phyloP scores from a whole-genome alignment of 1,140 invertebrate genomes.

The Hermetia illucens region DNA sequence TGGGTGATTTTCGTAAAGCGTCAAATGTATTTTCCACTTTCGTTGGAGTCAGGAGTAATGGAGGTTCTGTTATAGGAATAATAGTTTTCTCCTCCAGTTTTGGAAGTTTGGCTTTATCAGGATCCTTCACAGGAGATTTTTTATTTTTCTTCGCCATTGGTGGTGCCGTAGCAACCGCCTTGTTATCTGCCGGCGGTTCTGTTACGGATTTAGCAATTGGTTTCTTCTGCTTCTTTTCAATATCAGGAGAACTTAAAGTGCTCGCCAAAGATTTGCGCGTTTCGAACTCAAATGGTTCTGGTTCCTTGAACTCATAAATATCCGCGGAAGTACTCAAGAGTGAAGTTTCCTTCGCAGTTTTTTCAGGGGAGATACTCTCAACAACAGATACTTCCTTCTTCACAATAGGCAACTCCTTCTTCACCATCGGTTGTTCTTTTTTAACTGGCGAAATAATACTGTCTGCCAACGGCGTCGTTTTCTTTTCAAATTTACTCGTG shows the following conservation, averaged over 20 bases:
- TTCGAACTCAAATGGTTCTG: conserved; percentile 72
- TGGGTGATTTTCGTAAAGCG: conserved; percentile 26
- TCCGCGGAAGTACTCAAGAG: no score
- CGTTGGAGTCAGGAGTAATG: conserved; percentile 9
- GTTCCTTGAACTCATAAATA: conserved; percentile 80
- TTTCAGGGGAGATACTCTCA: no score
- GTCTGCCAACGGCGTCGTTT: no score
- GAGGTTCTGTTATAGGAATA: background rate
- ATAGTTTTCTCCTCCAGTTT: conserved; percentile 7
- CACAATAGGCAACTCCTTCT: no score
- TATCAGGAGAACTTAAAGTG: background rate
- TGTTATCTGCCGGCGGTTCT: background rate
- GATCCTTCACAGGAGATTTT: conserved; percentile 25
- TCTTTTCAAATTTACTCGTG: no score
- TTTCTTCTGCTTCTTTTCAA: conserved; percentile 3
- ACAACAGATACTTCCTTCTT: no score
- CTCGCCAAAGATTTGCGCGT: conserved; percentile 31
- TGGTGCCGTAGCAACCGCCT: background rate
- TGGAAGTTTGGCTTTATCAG: conserved; percentile 5
- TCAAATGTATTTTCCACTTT: conserved; percentile 14
- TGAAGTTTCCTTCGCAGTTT: no score
- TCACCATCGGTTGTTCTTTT: no score
- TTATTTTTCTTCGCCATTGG: conserved; percentile 17
- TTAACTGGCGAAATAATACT: no score
- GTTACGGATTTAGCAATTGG: no score